Evolutionary conservation across 2,113 vertebrate genomes (phyloP), one percentile per base, ranked within the genome.

Genomic region (Cygnus atratus): DNA sequence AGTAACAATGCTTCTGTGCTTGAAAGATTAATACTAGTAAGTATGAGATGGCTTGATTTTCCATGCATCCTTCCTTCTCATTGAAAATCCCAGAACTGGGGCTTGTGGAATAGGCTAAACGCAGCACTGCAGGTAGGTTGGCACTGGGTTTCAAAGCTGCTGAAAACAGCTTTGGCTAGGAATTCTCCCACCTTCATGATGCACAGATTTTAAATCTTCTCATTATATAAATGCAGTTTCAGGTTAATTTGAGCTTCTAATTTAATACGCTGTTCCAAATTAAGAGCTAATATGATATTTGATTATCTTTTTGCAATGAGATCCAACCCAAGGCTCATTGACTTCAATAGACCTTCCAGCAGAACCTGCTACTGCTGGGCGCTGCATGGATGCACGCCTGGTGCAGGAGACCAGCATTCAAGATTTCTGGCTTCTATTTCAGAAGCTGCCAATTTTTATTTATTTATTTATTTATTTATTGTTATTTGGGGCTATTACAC

Each of bases 241-340:
- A 96, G 92, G 91, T 96, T 97, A 94, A 96, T 96, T 95, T 44
- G 63, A 94, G 84, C 70, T 93, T 95, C 84, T 96, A 95, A 94
- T 96, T 97, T 89, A 96, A 95, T 93, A 84, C 2, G 1, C 73
- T 92, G 18, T 48, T 96, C 87, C 4, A 37, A 92, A 91, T 96
- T 94, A 95, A 90, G 87, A 95, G 84, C 80, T 95, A 96, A 95
- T 92, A 96, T 82, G 84, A 29, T 95, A 96, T 93, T 94, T 92
- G 66, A 96, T 93, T 95, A 91, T 95, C 74, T 84, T 96, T 96
- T 95, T 96, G 95, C 91, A 83, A 66, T 71, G 71, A 96, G 88
- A 92, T 93, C 92, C 87, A 85, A 85, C 70, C 84, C 75, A 95
- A 94, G 93, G 84, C 96, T 95, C 93, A 94, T 93, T 96, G 96